Evolutionary conservation across 2,888 invertebrate species (phyloP).

Genomic region (Drosophila paranaensis): DNA sequence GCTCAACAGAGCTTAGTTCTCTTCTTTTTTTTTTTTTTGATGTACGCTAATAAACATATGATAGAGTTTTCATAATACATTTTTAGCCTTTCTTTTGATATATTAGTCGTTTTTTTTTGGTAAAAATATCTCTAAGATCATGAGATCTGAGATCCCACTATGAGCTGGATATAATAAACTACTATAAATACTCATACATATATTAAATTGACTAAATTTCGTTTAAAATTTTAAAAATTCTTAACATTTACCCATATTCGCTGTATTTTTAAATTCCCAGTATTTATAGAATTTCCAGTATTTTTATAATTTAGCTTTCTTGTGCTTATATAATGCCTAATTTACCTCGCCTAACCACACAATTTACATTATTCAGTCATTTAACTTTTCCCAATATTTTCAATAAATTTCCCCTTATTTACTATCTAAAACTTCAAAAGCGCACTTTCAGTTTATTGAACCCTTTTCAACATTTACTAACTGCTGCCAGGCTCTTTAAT

Average conservation of each 20-base stretch:
- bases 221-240: too few relatives aligned
- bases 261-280: too few relatives aligned
- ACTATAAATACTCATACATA: too few relatives aligned
- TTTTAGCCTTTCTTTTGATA: neutral
- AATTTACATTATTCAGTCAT: neutral
- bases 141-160: too few relatives aligned
- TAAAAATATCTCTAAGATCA: too few relatives aligned
- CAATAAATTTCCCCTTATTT: neutral
- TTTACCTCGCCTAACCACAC: neutral
- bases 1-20: neutral
- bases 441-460: neutral
- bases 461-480: neutral
- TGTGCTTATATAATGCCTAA: neutral
- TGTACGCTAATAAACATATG: conserved; percentile 10
- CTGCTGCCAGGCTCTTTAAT: neutral
- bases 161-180: too few relatives aligned
- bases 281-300: too few relatives aligned
- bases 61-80: neutral
- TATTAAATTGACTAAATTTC: too few relatives aligned
- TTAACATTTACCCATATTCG: too few relatives aligned
- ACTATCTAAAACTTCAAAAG: fast-evolving
- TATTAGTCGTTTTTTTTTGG: neutral
- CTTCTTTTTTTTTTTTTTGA: conserved; percentile 14
- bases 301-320: too few relatives aligned
- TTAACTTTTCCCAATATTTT: neutral